A percentile compares a stretch with the other conserved stretches of the same genome.
Conservation (phyloP, 2,888 invertebrate genomes). For the Drosophila infuscata region DNA sequence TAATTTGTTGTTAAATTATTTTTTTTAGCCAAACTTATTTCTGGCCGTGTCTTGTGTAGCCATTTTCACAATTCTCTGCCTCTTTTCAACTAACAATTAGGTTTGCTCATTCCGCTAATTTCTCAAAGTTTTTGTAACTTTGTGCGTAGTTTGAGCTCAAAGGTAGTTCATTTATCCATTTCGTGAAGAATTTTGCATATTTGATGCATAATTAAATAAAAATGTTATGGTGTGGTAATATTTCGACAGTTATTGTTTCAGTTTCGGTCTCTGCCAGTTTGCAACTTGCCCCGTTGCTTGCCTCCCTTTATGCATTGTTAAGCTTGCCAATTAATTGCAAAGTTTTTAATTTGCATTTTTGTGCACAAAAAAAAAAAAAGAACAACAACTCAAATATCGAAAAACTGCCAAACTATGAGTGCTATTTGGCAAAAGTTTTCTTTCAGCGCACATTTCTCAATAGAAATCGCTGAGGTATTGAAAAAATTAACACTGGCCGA, state of each 20-base stretch:
- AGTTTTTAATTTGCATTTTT: conserved; percentile 61
- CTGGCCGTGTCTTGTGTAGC: no score
- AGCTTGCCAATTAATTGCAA: conserved; percentile 56
- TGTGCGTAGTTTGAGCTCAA: no score
- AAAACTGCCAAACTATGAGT: conserved; percentile 49
- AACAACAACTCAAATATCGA: conserved; percentile 2
- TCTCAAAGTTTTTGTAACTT: conserved; percentile 8
- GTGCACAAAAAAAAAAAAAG: conserved; percentile 27
- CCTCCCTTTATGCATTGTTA: conserved; percentile 17
- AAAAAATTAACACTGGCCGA: no score
- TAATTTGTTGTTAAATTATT: no score
- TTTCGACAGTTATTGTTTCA: conserved; percentile 32
- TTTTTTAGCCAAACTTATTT: no score
- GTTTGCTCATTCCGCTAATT: neutral
- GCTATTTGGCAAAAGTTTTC: conserved; percentile 51
- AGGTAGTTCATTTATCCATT: conserved; percentile 1
- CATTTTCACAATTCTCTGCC: no score
- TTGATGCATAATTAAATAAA: conserved; percentile 21
- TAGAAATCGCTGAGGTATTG: conserved; percentile 28
- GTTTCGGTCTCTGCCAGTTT: neutral
- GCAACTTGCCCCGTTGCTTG: neutral
- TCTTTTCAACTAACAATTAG: no score
- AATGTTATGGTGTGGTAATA: conserved; percentile 20
- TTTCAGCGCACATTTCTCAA: conserved; percentile 43
- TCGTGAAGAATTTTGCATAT: conserved; percentile 8